phyloP scores from a whole-genome alignment of 2,797 vertebrate species.

The Alosa sapidissima region DNA sequence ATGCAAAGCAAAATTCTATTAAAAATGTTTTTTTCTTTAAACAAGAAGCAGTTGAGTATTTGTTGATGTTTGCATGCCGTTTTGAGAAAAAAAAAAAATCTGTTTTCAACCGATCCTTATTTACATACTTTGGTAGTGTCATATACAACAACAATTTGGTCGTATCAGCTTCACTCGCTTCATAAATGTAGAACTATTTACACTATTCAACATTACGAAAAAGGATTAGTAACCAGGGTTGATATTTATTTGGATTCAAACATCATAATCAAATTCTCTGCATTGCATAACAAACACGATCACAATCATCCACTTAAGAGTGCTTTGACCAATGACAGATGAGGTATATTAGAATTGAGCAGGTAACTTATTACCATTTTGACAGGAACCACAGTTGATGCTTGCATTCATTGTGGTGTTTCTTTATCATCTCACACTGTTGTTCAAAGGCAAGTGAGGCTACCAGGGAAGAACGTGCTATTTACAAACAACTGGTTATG shows the following conservation, averaged over 20 bases:
- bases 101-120: not conserved
- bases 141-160: not conserved
- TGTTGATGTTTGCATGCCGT: not conserved
- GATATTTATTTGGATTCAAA: not conserved
- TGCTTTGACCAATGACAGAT: not conserved
- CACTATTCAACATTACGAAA: not conserved
- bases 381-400: not conserved
- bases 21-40: constrained; percentile 21
- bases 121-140: not conserved
- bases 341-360: not conserved
- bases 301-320: not conserved
- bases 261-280: not conserved
- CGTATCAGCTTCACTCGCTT: not conserved
- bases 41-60: not conserved
- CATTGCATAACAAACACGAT: not conserved
- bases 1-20: constrained; percentile 17
- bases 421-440: not conserved
- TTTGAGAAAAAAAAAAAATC: not conserved
- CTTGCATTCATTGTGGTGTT: not conserved
- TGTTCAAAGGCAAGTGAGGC: not conserved
- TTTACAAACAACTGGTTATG: not conserved
- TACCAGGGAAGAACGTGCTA: not conserved
- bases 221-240: not conserved
- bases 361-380: not conserved
- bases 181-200: not conserved